Base-by-base conservation (phyloP, 2,888 invertebrate genomes). In the Zygothrica quintamaculata region DNA sequence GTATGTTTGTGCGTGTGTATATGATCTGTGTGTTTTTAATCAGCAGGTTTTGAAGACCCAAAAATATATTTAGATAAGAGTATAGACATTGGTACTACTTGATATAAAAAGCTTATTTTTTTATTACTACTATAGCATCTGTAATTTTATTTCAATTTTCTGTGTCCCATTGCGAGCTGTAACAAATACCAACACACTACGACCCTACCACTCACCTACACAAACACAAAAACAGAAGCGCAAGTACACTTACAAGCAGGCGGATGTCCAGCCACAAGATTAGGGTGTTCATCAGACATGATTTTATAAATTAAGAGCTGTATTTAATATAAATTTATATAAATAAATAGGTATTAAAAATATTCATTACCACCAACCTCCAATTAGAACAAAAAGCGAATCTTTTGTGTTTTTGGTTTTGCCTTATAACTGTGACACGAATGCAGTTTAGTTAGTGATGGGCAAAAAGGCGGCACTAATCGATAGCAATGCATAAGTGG, bases 181-280 rank as follows among this genome's bases (percentile, higher is more conserved):
- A 52, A 34, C 34, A 46, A 29, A 31, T 6, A 51, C 16, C 13
- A 18, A 15, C 15, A 31, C 8, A 11, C 6, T n/a, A 16, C 36
- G 46, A 16, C n/a, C 25, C 8, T 8, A 26, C n/a, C 33, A 50
- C 16, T 46, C 22, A 51, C 13, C 5, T 6, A 34, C 12, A 47
- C 18, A 29, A 15, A 40, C 15, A 11, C 26, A 46, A 8, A 4
- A 25, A 4, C 7, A 18, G 12, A 25, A 34, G 6, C 16, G 25
- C 33, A 31, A 42, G 6, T 74, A 57, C 58, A 78, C 90, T 92
- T 93, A 97, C 97, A 95, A 93, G 97, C 97, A 85, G 97, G 97
- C 74, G 96, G 96, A 91, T 97, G 97, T 57, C 97, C 97, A 71
- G 94, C 97, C 89, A 96, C 96, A 33, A 96, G 92, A 90, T 95